Base-by-base conservation (phyloP, 2,797 vertebrate genomes). In the Notoglanidium macrostoma region DNA sequence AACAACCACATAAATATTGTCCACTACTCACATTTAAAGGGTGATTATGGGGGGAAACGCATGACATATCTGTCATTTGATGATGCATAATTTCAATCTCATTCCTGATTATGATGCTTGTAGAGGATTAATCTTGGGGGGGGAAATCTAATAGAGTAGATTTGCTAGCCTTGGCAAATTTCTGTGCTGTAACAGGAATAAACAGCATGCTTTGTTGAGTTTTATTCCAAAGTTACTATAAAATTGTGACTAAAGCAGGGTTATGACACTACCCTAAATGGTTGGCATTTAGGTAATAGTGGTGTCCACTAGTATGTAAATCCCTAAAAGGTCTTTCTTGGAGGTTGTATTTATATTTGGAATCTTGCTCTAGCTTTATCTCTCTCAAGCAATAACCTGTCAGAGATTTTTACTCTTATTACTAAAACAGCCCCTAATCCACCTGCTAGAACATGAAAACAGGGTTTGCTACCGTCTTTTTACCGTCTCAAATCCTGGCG, bases 371-470 rank as follows among this genome's bases (percentile, higher is more conserved):
- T 5, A 61, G 67, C 40, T 73, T 49, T 73, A n/a, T 32, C 14
- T 63, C 40, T 82, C 14, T 26, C 46, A 72, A 82, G n/a, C 65
- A 63, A 87, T 74, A 73, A 61, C n/a, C 68, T 63, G 61, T 61
- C 17, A 77, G 7, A 0, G 2, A 23, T n/a, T 49, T 5, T 12
- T 73, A 55, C 10, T 55, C 54, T 78, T 78, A 8, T 78, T 32
- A 57, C 29, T 78, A 55, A 57, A n/a, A 55, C 15, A 78, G 15
- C 2, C 54, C n/a, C 12, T 15, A 15, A 49, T 86, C 70, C 19
- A 26, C 15, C 19, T 44, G 35, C 65, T 72, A 59, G 17, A 35
- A 49, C 3, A 21, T 32, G 1, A 51, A 32, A 26, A 77, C 29
- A 73, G 40, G 46, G 35, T 3, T 15, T 51, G 46, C 54, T 59